These are phyloP conservation scores for Stenchaetothrips biformis DNA, from an alignment of 2,888 invertebrate species.

Conservation along the genomic window DNA sequence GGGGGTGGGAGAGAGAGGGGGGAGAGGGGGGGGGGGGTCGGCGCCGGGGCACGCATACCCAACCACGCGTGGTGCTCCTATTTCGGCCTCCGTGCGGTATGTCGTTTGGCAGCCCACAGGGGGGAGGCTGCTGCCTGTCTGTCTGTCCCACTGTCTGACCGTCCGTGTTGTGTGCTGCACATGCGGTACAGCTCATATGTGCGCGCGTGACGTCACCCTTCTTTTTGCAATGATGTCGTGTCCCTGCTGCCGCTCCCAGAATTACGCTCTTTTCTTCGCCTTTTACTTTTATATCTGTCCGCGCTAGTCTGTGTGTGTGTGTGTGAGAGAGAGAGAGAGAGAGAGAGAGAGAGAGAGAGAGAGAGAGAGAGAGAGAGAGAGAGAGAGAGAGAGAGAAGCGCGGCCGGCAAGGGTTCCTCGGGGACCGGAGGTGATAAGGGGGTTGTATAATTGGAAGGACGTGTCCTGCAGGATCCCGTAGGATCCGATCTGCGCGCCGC, in stretches of 20 bases:
- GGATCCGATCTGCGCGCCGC: neutral
- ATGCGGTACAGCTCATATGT: neutral
- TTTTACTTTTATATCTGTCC: slow-evolving; percentile 4
- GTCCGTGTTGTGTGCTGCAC: neutral
- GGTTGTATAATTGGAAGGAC: slow-evolving; percentile 6
- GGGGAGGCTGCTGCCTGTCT: too few species aligned
- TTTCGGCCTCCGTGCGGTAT: too few species aligned
- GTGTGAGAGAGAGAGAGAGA: neutral
- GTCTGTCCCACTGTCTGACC: neutral
- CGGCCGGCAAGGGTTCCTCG: too few species aligned
- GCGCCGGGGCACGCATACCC: too few species aligned
- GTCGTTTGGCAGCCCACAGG: too few species aligned
- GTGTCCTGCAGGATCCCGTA: slow-evolving; percentile 6
- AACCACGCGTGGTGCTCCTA: too few species aligned
- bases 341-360: too few species aligned
- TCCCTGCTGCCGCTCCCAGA: neutral
- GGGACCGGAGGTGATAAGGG: neutral
- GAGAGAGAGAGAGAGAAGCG: too few species aligned
- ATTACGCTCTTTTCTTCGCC: slow-evolving; percentile 9
- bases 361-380: too few species aligned
- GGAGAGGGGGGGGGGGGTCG: too few species aligned
- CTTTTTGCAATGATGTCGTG: neutral
- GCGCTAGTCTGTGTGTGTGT: neutral
- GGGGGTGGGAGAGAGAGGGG: too few species aligned
- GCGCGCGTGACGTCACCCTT: neutral